These are phyloP conservation scores for Chiloscyllium plagiosum DNA, from an alignment of 2,113 vertebrate genomes.

Conservation along the genomic window DNA sequence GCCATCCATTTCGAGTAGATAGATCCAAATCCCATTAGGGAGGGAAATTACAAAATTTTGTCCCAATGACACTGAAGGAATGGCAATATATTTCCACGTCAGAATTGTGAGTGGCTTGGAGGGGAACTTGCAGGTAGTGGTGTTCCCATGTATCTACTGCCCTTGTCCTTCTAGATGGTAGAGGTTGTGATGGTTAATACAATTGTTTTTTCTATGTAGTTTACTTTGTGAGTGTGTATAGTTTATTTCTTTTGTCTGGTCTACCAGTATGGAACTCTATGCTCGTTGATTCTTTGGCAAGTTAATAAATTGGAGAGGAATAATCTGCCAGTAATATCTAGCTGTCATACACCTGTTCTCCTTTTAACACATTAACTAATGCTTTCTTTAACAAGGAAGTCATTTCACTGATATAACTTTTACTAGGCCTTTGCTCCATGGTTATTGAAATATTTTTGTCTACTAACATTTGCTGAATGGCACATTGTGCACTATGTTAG, in stretches of 20 bases:
- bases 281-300: not conserved
- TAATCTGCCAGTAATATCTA: not conserved
- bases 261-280: not conserved
- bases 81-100: too few species aligned
- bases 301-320: not conserved
- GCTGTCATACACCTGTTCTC: not conserved
- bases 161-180: too few species aligned
- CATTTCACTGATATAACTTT: not conserved
- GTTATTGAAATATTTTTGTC: not conserved
- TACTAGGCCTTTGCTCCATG: not conserved
- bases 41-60: too few species aligned
- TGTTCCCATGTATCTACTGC: too few species aligned
- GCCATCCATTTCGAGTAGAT: too few species aligned
- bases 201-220: not conserved
- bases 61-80: too few species aligned
- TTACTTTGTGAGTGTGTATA: not conserved
- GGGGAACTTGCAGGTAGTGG: too few species aligned
- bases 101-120: too few species aligned
- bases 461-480: not conserved
- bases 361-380: not conserved
- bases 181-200: not conserved
- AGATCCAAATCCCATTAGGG: too few species aligned
- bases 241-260: not conserved
- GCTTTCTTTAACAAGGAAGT: not conserved
- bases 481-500: not conserved